A percentile compares a stretch with the other conserved stretches of the same genome.
phyloP scores from a whole-genome alignment of 2,797 vertebrate species.

The Cephalopachus bancanus region DNA sequence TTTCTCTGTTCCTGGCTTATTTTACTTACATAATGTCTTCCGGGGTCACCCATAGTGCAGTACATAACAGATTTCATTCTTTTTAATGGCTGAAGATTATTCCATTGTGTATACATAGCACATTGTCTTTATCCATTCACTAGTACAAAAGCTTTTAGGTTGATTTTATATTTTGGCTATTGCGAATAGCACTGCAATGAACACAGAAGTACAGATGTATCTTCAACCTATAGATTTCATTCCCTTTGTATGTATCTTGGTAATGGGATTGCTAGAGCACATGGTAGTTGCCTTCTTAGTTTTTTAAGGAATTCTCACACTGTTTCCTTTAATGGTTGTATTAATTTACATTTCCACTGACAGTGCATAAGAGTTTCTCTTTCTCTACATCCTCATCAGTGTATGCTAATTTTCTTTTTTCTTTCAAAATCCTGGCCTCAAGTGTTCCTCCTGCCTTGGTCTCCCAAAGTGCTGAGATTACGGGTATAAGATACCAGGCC shows the following conservation, averaged over 20 bases:
- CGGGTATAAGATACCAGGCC: no score
- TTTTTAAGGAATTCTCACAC: background rate
- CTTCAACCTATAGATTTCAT: background rate
- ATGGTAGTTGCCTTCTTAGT: background rate
- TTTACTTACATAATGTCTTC: background rate
- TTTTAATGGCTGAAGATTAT: background rate
- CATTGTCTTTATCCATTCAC: background rate
- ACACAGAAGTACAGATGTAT: background rate
- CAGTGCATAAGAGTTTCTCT: background rate
- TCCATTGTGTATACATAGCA: background rate
- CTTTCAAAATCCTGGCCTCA: no score
- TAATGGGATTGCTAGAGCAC: background rate
- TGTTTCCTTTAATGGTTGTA: background rate
- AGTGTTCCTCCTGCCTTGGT: no score
- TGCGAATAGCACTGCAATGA: background rate
- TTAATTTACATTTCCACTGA: background rate
- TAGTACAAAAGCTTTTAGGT: background rate
- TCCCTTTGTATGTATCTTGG: background rate
- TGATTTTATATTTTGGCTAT: background rate
- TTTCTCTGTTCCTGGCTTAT: background rate
- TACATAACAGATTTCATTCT: background rate
- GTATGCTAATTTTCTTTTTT: background rate
- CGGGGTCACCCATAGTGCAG: background rate
- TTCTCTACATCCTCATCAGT: background rate
- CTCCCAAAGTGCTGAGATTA: no score